Evolutionary conservation across 2,888 invertebrate genomes (phyloP).

Genomic region (Loripinus fragilis): DNA sequence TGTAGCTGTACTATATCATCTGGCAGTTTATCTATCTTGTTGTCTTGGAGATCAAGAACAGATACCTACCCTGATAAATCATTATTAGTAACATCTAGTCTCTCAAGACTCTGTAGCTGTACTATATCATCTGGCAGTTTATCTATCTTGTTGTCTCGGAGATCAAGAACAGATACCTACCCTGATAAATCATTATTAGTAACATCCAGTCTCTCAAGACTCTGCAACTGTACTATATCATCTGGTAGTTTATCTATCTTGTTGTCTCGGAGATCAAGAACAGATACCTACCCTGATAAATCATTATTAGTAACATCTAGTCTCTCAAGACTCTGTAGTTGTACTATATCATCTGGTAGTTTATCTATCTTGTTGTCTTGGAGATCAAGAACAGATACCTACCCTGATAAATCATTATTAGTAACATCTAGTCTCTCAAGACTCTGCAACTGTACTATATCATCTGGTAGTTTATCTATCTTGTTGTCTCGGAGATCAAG

Average conservation of each 20-base stretch:
- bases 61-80: constrained; percentile 85
- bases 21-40: constrained; percentile 90
- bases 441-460: constrained; percentile 89
- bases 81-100: constrained; percentile 94
- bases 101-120: constrained; percentile 89
- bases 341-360: constrained; percentile 91
- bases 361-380: constrained; percentile 69
- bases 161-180: constrained; percentile 87
- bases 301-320: constrained; percentile 94
- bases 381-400: too few species aligned
- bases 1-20: constrained; percentile 91
- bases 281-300: constrained; percentile 84
- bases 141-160: constrained; percentile 92
- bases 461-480: constrained; percentile 88
- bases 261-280: constrained; percentile 92
- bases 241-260: constrained; percentile 91
- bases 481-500: too few species aligned
- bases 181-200: constrained; percentile 89
- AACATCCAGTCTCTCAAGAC: constrained; percentile 92
- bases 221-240: constrained; percentile 90
- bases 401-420: constrained; percentile 89
- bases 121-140: constrained; percentile 91
- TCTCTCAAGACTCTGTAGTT: constrained; percentile 90
- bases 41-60: constrained; percentile 90
- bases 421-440: constrained; percentile 93